Conservation (phyloP, 2,113 vertebrate genomes). For the Phylloscopus whistleri region DNA sequence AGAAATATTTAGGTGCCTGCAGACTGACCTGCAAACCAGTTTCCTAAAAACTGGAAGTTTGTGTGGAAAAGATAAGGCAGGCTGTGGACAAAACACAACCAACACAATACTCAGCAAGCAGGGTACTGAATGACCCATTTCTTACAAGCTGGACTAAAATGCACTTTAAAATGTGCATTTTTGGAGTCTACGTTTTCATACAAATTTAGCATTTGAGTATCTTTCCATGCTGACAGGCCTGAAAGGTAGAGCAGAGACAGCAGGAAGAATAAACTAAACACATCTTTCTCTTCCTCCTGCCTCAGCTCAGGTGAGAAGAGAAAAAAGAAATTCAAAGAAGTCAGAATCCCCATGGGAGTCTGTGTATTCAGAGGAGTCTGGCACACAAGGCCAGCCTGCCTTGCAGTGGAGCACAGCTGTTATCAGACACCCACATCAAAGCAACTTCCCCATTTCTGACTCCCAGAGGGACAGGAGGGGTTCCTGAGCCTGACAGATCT, state of each 20-base stretch:
- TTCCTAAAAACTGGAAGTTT: not conserved
- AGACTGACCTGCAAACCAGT: not conserved
- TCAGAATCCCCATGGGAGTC: not conserved
- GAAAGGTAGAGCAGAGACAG: not conserved
- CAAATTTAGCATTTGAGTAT: not conserved
- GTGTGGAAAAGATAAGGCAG: conserved; percentile 20
- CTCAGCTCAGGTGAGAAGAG: not conserved
- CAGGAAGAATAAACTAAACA: not conserved
- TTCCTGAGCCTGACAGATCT: not conserved
- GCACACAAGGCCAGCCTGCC: not conserved
- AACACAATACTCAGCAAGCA: not conserved
- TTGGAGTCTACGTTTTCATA: not conserved
- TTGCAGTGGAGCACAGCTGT: not conserved
- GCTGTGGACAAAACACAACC: not conserved
- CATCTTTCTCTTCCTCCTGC: not conserved
- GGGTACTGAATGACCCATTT: not conserved
- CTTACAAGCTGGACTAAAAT: not conserved
- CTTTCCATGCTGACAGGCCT: not conserved
- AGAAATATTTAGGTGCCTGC: not conserved
- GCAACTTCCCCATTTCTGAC: not conserved
- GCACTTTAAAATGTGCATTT: not conserved
- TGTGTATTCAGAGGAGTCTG: not conserved
- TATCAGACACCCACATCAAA: not conserved
- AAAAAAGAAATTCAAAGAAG: not conserved
- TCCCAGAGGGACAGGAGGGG: not conserved